Conservation (phyloP, 2,797 vertebrate species). For the Echiichthys vipera region DNA sequence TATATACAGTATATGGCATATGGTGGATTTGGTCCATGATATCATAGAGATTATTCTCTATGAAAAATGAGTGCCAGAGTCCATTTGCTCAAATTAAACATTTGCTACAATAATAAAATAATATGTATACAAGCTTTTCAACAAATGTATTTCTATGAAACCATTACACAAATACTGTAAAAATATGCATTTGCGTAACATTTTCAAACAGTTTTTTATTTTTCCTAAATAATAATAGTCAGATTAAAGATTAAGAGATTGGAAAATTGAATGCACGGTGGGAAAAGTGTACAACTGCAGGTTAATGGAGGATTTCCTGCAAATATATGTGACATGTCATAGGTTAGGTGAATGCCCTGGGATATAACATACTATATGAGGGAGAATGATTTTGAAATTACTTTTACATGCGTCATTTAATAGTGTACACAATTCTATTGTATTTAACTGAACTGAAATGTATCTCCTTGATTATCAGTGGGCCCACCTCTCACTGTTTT, state of each 20-base stretch:
- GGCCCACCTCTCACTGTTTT: not conserved
- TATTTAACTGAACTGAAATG: not conserved
- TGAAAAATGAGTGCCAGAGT: not conserved
- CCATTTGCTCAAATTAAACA: slow-evolving; percentile 29
- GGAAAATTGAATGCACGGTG: not conserved
- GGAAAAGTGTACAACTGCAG: not conserved
- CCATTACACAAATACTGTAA: not conserved
- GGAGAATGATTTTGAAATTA: slow-evolving; percentile 1
- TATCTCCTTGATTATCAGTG: not conserved
- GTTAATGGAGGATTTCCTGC: slow-evolving; percentile 55
- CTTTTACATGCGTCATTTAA: not conserved
- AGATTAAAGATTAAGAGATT: slow-evolving; percentile 31
- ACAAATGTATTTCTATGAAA: not conserved
- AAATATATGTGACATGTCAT: slow-evolving; percentile 36
- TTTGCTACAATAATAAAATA: not conserved
- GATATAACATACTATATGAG: slow-evolving; percentile 20
- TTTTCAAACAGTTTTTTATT: not conserved
- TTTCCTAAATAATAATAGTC: slow-evolving; percentile 3
- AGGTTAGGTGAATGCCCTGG: slow-evolving; percentile 14
- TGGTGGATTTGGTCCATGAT: slow-evolving; percentile 24
- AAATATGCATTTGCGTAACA: not conserved
- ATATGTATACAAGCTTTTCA: not conserved
- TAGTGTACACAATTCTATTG: not conserved
- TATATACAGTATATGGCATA: slow-evolving; percentile 1
- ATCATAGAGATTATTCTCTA: slow-evolving; percentile 34